Evolutionary conservation across 92 coral and sea anemone species (phyloP).

Genomic region (Siderastrea siderea): DNA sequence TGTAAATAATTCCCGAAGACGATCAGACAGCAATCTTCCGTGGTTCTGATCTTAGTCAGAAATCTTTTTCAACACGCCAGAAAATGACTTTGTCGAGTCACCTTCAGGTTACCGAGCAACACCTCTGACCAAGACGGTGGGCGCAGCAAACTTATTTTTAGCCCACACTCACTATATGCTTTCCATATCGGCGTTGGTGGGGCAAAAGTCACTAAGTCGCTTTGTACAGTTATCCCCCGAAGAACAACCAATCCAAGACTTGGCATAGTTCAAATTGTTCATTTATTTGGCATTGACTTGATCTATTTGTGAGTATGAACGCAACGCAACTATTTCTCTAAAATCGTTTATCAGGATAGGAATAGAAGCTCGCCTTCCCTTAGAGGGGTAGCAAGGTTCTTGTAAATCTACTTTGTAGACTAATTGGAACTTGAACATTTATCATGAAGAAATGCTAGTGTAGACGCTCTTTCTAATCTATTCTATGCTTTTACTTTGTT

Average conservation of each 20-base stretch:
- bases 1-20: too few species aligned
- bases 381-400: not conserved
- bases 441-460: not conserved
- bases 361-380: not conserved
- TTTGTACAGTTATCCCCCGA: not conserved
- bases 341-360: not conserved
- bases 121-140: not conserved
- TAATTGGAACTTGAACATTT: not conserved
- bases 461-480: not conserved
- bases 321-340: constrained; percentile 13
- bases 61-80: too few species aligned
- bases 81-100: too few species aligned
- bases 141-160: not conserved
- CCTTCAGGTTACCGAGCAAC: not conserved
- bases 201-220: not conserved
- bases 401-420: constrained; percentile 1
- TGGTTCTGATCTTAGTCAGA: too few species aligned
- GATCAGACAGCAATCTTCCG: too few species aligned
- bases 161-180: too few species aligned
- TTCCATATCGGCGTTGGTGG: not conserved
- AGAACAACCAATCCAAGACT: not conserved
- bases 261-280: not conserved
- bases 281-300: constrained; percentile 7
- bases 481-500: not conserved
- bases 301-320: not conserved